Percentiles rank a stretch among this genome's conserved stretches.
Evolutionary conservation across 2,113 vertebrate genomes (phyloP).

Genomic region (Rhinichthys klamathensis): DNA sequence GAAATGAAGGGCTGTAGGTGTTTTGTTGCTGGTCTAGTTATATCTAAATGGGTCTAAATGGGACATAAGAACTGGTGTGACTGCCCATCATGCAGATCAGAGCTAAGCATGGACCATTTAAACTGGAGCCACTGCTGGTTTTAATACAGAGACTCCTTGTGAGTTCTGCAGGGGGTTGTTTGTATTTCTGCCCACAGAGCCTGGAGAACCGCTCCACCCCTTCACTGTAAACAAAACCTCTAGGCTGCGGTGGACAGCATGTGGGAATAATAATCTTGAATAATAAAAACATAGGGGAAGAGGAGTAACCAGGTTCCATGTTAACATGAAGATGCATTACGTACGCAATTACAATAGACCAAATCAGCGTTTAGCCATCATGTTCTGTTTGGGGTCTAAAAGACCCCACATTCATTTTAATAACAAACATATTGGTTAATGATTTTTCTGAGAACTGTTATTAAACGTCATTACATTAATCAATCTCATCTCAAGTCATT

Average conservation of each 20-base stretch:
- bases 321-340: slow-evolving; percentile 6
- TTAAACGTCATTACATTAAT: background rate
- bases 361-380: background rate
- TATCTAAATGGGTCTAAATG: background rate
- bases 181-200: slow-evolving; percentile 42
- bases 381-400: background rate
- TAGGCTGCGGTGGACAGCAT: slow-evolving; percentile 28
- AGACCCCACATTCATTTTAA: background rate
- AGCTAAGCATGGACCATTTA: background rate
- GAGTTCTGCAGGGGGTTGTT: slow-evolving; percentile 14
- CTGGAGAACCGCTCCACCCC: slow-evolving; percentile 41
- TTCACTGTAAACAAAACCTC: slow-evolving; percentile 39
- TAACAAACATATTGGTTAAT: background rate
- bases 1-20: background rate
- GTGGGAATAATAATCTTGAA: slow-evolving; percentile 50
- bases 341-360: background rate
- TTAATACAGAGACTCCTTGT: slow-evolving; percentile 21
- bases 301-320: background rate
- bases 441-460: background rate
- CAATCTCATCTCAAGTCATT: background rate
- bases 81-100: slow-evolving; percentile 1
- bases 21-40: slow-evolving; percentile 4
- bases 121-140: background rate
- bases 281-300: slow-evolving; percentile 10
- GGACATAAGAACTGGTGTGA: background rate